phyloP scores from a whole-genome alignment of 2,797 vertebrate species.

The Lophius americanus region DNA sequence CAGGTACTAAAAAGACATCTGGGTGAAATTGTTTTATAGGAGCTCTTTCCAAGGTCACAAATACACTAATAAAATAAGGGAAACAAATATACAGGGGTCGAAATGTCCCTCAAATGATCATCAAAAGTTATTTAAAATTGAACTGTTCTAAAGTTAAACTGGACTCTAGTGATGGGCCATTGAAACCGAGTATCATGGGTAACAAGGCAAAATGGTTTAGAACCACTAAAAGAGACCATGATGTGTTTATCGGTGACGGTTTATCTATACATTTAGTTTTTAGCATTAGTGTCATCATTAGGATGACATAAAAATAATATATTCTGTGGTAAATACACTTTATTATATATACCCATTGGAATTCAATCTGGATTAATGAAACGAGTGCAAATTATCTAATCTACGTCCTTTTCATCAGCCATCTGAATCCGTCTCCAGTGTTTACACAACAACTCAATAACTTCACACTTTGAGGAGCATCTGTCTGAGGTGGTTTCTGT shows the following conservation, averaged over 20 bases:
- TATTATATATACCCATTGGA: too few relatives aligned
- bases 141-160: background rate
- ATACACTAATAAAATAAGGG: background rate
- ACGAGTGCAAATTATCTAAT: too few relatives aligned
- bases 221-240: background rate
- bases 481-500: background rate
- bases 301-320: too few relatives aligned
- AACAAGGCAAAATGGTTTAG: background rate
- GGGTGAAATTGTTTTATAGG: background rate
- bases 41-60: background rate
- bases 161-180: background rate
- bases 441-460: background rate
- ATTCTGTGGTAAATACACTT: too few relatives aligned
- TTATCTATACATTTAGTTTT: too few relatives aligned
- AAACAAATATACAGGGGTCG: background rate
- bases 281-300: too few relatives aligned
- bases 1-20: background rate
- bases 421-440: too few relatives aligned
- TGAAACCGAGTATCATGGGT: background rate
- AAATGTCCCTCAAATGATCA: background rate
- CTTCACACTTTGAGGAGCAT: conserved; percentile 5
- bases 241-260: too few relatives aligned
- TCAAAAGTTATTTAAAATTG: background rate
- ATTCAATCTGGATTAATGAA: too few relatives aligned
- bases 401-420: too few relatives aligned